phyloP scores from a whole-genome alignment of 2,797 vertebrate genomes.

The Syncerus caffer region DNA sequence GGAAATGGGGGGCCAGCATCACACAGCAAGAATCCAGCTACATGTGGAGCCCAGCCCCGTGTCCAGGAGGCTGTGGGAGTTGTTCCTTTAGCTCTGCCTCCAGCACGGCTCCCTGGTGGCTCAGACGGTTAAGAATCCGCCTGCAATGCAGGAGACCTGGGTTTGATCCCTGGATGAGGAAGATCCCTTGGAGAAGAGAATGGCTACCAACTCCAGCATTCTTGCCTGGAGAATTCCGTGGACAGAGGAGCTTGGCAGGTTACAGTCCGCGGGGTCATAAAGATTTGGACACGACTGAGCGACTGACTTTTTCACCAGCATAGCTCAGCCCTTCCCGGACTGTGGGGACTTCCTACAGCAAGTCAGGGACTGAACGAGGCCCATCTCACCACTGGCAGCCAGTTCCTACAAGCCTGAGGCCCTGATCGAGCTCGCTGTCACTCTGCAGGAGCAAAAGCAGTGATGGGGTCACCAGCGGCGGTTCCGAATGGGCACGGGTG shows the following conservation, averaged over 20 bases:
- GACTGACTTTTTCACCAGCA: not conserved
- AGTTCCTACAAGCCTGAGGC: not conserved
- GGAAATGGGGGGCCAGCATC: not conserved
- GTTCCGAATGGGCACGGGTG: fast-evolving
- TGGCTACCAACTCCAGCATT: not conserved
- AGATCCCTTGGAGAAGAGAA: not conserved
- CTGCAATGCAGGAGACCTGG: not conserved
- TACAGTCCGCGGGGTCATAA: not conserved
- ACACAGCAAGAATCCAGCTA: not conserved
- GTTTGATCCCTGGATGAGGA: not conserved
- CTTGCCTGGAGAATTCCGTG: not conserved
- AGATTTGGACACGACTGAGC: not conserved
- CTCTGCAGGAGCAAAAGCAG: not conserved
- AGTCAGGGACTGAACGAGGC: no score
- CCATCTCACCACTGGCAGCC: fast-evolving
- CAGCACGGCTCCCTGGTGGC: not conserved
- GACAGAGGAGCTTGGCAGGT: not conserved
- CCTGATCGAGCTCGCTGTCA: fast-evolving
- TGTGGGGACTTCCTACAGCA: fast-evolving
- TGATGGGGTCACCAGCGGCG: fast-evolving
- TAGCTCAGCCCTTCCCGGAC: fast-evolving
- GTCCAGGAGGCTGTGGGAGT: not conserved
- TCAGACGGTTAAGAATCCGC: not conserved
- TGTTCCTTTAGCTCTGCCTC: not conserved
- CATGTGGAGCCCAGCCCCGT: not conserved